These are phyloP conservation scores for Lytechinus pictus DNA, from an alignment of 35 echinoderm and acorn worm species.

Conservation along the genomic window DNA sequence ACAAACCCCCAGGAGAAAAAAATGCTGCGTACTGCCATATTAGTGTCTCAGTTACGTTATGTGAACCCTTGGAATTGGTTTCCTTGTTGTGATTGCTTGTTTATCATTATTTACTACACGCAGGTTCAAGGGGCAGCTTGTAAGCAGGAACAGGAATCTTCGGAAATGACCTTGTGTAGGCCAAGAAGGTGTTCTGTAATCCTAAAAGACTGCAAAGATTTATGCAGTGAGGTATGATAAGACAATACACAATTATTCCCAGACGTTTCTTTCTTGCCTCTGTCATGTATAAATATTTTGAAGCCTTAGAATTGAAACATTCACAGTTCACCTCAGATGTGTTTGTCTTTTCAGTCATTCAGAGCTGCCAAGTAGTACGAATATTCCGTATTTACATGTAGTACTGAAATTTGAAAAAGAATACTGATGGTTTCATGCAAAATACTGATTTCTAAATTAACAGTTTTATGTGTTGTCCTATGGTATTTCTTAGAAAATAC, in stretches of 20 bases:
- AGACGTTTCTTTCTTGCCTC: background rate
- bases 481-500: too few species aligned
- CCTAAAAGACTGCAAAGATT: background rate
- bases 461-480: too few species aligned
- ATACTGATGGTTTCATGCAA: too few species aligned
- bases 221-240: background rate
- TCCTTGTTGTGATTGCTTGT: background rate
- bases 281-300: too few species aligned
- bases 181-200: background rate
- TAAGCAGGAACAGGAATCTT: background rate
- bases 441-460: too few species aligned
- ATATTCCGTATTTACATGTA: too few species aligned
- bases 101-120: background rate
- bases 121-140: background rate
- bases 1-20: too few species aligned
- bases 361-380: too few species aligned
- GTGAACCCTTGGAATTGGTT: background rate
- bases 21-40: background rate
- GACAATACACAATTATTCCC: background rate
- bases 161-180: background rate
- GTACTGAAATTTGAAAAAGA: too few species aligned
- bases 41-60: background rate
- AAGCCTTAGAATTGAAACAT: too few species aligned
- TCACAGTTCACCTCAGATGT: too few species aligned
- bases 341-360: too few species aligned